These are phyloP conservation scores for Naja naja DNA, from an alignment of 2,113 vertebrate species.

Conservation along the genomic window DNA sequence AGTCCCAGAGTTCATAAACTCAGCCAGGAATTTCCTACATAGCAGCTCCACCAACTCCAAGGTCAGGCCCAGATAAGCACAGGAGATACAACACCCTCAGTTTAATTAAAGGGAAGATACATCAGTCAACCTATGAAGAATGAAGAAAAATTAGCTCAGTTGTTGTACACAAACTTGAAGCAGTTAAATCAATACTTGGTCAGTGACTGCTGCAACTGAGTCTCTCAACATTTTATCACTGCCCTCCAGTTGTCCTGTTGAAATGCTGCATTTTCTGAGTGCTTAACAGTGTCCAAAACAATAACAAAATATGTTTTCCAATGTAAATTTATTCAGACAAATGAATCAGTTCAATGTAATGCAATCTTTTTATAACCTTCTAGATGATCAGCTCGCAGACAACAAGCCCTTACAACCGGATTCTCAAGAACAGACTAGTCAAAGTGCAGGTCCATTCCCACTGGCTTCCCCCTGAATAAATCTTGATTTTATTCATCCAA, in stretches of 20 bases:
- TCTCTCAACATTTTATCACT: not conserved
- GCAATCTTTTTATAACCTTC: not conserved
- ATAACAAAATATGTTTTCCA: not conserved
- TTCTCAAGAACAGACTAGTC: not conserved
- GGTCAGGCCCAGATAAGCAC: not conserved
- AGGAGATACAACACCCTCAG: not conserved
- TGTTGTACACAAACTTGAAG: not conserved
- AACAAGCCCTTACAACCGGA: not conserved
- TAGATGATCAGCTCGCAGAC: not conserved
- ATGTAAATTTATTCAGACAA: not conserved
- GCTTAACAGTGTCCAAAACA: not conserved
- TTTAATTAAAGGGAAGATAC: not conserved
- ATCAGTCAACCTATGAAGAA: not conserved
- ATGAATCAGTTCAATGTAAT: not conserved
- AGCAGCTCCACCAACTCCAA: not conserved
- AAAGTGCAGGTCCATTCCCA: not conserved
- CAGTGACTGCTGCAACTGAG: not conserved
- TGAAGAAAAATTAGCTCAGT: not conserved
- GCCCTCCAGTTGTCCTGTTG: not conserved
- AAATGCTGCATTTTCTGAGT: not conserved
- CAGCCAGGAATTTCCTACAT: not conserved
- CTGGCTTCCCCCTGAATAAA: not conserved
- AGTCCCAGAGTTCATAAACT: not conserved
- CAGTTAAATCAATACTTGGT: not conserved
- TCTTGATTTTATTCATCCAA: not conserved